Base-by-base conservation (phyloP, 2,888 invertebrate species). In the Sympetrum striolatum region DNA sequence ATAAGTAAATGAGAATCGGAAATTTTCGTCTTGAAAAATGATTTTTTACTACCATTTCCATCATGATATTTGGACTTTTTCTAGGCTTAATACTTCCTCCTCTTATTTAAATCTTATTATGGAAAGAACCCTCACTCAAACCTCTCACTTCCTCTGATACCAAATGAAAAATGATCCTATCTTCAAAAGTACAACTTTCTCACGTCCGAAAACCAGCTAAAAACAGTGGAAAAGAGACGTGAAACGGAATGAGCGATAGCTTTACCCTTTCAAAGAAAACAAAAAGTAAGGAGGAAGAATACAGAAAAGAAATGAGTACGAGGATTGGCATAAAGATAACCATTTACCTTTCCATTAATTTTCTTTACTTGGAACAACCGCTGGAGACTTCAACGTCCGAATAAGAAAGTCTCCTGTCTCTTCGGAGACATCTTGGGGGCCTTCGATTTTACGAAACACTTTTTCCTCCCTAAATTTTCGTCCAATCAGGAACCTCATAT, bases 261-360 rank as follows among this genome's bases (percentile, higher is more conserved):
- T 22, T 73, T 31, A 73, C 73, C 73, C 73, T 73, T 73, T 73
- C 31, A 73, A 73, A 73, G 73, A 31, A 31, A 10, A 73, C 6
- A 73, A n/a, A 64, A 10, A n/a, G 73, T 25, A 31, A 73, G 25
- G 31, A 31, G 6, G 3, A 25, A 18, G 31, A 31, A 73, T 25
- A 22, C 22, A 44, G 58, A 60, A 37, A 18, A 37, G 64, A 22
- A 64, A 37, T 37, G 25, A 58, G 64, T 86, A 58, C 60, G 86
- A 60, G 60, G 31, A 12, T 37, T 14, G 12, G 48, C 5, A n/a
- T n/a, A 31, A 10, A 48, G 12, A 22, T 31, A 10, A 6, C n/a
- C 44, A n/a, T 53, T 35, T 58, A 48, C 53, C 86, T 35, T 86
- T 60, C 80, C 86, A 60, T 60, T 86, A 86, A 60, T 64, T 86